Evolutionary conservation across 2,113 vertebrate genomes (phyloP), one percentile per base, ranked within the genome.

Genomic region (Phodopus roborovskii): DNA sequence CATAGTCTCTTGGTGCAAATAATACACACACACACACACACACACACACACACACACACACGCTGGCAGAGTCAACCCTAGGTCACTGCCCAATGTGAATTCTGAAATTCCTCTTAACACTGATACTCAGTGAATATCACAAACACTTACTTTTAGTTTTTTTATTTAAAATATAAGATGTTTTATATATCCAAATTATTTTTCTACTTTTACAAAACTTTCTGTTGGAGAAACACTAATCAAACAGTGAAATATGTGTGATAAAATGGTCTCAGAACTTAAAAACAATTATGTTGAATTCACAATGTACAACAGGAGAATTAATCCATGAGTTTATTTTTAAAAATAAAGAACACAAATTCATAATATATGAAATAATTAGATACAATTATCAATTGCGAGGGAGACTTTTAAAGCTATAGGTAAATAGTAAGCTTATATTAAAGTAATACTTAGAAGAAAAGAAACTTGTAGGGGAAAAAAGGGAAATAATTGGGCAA

Each of bases 101-200:
- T 95, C 70, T 95, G n/a, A 3, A 88, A 74, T 50, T 16, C 45
- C 5, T 68, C 48, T 62, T 7, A 82, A 30, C 22, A 64, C 7
- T 16, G 89, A 85, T 85, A 96, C 24, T 89, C 8, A 94, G 60
- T 60, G 56, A 28, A 70, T 30, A 50, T 58, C 20, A 95, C 53
- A 77, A 88, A 93, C 88, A 3, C 0, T 86, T 7, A 70, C 15
- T 83, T 85, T 62, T 66, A 74, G 12, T 16, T 90, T 95, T 78
- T 90, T 64, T n/a, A 82, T 91, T 11, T n/a, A n/a, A n/a, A n/a
- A 70, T 82, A 83, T 78, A 79, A 93, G 75, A 74, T 2, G 82
- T n/a, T 95, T 83, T 90, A 50, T 36, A 28, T 36, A 70, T 78
- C 60, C 48, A 89, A 87, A 28, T 91, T 86, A 89, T 2, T 89